phyloP scores from a whole-genome alignment of 2,113 vertebrate genomes.

The Emydocephalus ijimae region DNA sequence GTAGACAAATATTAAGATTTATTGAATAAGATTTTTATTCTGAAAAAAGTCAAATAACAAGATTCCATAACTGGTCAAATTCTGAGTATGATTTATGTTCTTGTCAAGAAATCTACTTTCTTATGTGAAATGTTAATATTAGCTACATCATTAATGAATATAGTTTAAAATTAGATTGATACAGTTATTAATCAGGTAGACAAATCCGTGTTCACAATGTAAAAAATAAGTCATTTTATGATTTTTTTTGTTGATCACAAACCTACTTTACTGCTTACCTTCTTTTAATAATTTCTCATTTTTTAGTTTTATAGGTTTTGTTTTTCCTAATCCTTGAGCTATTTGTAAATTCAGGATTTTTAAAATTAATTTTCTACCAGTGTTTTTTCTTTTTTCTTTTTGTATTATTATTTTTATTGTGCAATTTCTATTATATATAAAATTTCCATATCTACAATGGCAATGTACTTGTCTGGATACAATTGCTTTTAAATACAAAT shows the following conservation, averaged over 20 bases:
- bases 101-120: not conserved
- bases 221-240: not conserved
- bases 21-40: not conserved
- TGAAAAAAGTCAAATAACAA: not conserved
- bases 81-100: not conserved
- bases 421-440: too few species aligned
- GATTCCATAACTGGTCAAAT: not conserved
- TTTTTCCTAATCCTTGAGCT: not conserved
- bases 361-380: not conserved
- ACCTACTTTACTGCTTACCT: not conserved
- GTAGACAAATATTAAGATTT: not conserved
- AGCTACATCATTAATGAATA: not conserved
- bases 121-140: not conserved
- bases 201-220: not conserved
- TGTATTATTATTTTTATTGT: too few species aligned
- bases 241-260: not conserved
- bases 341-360: not conserved
- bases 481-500: too few species aligned
- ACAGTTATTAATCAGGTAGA: not conserved
- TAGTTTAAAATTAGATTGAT: not conserved
- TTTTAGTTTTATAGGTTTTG: not conserved
- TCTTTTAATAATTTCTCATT: not conserved
- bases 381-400: too few species aligned
- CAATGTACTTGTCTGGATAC: too few species aligned
- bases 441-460: too few species aligned